Percentiles rank a stretch among this genome's conserved stretches.
phyloP scores from a whole-genome alignment of 2,113 vertebrate species.

The Desmodus rotundus region DNA sequence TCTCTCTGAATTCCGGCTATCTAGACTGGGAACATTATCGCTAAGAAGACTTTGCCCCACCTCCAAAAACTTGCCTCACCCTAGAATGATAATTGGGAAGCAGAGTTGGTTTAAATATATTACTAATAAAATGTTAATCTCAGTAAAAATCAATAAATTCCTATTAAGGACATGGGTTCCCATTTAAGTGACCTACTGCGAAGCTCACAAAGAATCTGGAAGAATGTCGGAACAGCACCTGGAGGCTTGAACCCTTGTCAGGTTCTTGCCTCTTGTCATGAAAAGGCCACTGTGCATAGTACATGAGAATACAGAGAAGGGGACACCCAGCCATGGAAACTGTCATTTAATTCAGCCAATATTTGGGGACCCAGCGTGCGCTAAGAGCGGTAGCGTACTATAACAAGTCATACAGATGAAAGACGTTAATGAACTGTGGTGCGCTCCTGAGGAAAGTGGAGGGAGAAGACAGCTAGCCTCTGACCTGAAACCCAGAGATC shows the following conservation, averaged over 20 bases:
- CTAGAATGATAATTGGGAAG: constrained; percentile 13
- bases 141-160: background rate
- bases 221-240: background rate
- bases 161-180: background rate
- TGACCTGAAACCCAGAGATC: background rate
- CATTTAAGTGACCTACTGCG: background rate
- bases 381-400: background rate
- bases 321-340: background rate
- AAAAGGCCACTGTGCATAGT: background rate
- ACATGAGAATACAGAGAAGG: background rate
- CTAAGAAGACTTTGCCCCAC: background rate
- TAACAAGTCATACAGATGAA: background rate
- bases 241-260: background rate
- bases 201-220: background rate
- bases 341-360: background rate
- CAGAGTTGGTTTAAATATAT: background rate
- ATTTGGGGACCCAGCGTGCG: background rate
- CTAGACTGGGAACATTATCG: background rate
- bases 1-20: background rate
- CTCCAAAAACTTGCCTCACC: background rate
- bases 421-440: background rate
- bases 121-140: constrained; percentile 33
- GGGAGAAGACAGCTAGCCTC: background rate
- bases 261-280: background rate
- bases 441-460: background rate